Evolutionary conservation across 2,113 vertebrate species (phyloP), one percentile per base, ranked within the genome.

Genomic region (Phaethornis superciliosus): DNA sequence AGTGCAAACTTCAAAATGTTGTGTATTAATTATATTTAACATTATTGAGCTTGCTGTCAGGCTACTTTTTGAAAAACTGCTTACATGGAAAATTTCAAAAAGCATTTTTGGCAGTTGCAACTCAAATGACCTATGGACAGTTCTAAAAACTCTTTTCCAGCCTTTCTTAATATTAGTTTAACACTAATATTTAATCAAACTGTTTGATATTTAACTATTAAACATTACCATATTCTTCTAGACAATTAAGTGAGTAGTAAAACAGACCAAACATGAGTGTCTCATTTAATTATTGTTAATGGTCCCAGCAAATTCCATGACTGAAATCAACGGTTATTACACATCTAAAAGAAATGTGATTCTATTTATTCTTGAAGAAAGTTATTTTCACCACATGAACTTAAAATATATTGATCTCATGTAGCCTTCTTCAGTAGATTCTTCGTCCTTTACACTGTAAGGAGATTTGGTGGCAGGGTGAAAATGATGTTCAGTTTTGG

Each of bases 161-260:
- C n/a, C 37, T 81, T 52, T 35, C 24, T 75, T 88, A 91, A 54
- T 93, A 67, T 94, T 95, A 60, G 64, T 75, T 96, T 93, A 95
- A 78, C 19, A 52, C 6, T n/a, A 22, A 88, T 93, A 37, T 95
- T 96, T 96, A 81, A 83, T 90, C 85, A 47, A 71, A 64, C 4
- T 83, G n/a, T 93, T 95, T 95, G 71, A 85, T 85, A 68, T 93
- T 95, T 97, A 83, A 95, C 86, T 94, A 93, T 95, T 95, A 89
- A 96, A 75, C 64, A 91, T 56, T 78, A 35, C 13, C 52, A 46
- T 81, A 74, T 95, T 95, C 23, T 40, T 81, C 56, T 77, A 60
- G 52, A 95, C 59, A 71, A 26, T 77, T 94, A 93, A 93, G 72
- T 59, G 10, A 94, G 94, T 90, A 96, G 85, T 96, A 91, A 93